These are phyloP conservation scores for Drosophila ambigua DNA, from an alignment of 1,140 invertebrate genomes.

Conservation along the genomic window DNA sequence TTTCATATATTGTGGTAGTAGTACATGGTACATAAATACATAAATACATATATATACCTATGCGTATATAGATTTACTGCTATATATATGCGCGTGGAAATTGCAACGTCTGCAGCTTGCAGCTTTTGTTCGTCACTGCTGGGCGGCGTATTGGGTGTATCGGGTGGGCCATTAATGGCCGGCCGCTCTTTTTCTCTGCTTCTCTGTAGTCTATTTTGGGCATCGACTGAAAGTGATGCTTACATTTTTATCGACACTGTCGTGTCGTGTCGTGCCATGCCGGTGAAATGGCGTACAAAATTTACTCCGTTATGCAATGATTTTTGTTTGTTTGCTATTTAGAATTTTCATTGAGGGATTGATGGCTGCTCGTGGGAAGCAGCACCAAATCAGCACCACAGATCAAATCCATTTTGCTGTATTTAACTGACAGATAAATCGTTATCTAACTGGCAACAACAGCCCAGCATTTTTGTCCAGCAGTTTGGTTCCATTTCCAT, in stretches of 20 bases:
- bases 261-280: slow-evolving; percentile 7
- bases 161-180: not conserved
- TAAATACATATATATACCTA: slow-evolving; percentile 4
- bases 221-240: slow-evolving; percentile 49
- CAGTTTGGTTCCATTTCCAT: slow-evolving; percentile 4
- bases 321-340: slow-evolving; percentile 3
- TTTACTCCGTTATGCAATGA: slow-evolving; percentile 34
- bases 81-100: slow-evolving; percentile 49
- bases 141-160: slow-evolving; percentile 37
- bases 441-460: too few relatives aligned
- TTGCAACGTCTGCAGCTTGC: slow-evolving; percentile 77
- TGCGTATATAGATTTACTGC: not conserved
- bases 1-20: not conserved
- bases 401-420: too few relatives aligned
- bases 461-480: slow-evolving; percentile 1
- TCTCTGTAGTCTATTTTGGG: too few relatives aligned
- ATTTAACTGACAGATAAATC: too few relatives aligned
- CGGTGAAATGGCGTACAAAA: slow-evolving; percentile 74
- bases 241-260: slow-evolving; percentile 63
- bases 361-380: not conserved
- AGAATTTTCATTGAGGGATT: slow-evolving; percentile 11
- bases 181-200: too few relatives aligned
- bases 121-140: slow-evolving; percentile 66
- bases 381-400: too few relatives aligned
- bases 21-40: slow-evolving; percentile 11